Base-by-base conservation (phyloP, 2,113 vertebrate species). In the Anser cygnoides region DNA sequence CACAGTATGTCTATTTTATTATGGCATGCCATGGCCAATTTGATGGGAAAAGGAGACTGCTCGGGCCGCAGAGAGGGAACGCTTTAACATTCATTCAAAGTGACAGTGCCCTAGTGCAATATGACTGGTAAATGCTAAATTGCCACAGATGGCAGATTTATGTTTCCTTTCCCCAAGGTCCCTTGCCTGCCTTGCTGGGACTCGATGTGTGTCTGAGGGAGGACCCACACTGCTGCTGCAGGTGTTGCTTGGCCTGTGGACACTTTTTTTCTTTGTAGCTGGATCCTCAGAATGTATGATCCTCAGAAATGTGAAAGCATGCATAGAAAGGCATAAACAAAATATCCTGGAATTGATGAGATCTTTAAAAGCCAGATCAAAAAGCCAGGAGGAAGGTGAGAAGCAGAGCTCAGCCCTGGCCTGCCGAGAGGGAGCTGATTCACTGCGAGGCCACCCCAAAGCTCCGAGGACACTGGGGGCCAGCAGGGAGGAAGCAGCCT, bases 141-240 rank as follows among this genome's bases (percentile, higher is more conserved):
- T 68, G 80, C 80, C 91, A 92, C 96, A 75, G 72, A 94, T 89
- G 90, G 94, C 41, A 68, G 83, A 58, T 92, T 66, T 79, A 62
- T 12, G 57, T 43, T 57, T 41, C 78, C 49, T 72, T 35, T 88
- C 74, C 80, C 62, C 52, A 37, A 35, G 90, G 86, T 73, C 87
- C 50, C 89, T 26, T 14, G 35, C 58, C 80, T 68, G 62, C 9
- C 1, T 59, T 21, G 29, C 22, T 46, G 62, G 49, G 80, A 37
- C 90, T 67, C 4, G 0, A 50, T 44, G 2, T 4, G n/a, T 16
- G 33, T 26, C 23, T 18, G 28, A 25, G 79, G 39, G 41, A 29
- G 79, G 54, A 61, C 72, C 66, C 82, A 46, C 9, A 1, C 5
- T 28, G 63, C 41, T 85, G 75, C 77, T 84, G 76, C 76, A 49